Evolutionary conservation across 2,797 vertebrate genomes (phyloP).

Genomic region (Betta splendens): DNA sequence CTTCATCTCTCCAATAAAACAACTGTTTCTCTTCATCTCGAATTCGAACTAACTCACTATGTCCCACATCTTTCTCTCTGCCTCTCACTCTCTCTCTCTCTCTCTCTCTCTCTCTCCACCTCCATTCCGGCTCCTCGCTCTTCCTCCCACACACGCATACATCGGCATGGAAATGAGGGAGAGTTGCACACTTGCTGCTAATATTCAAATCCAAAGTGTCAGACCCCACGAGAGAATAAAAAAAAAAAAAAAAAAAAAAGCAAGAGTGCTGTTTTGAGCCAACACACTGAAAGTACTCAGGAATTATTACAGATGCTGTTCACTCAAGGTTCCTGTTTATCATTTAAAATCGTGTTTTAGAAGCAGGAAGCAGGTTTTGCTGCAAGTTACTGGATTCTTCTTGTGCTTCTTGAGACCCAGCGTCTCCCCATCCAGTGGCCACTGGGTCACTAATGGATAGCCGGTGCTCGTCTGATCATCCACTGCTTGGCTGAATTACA

Average conservation of each 20-base stretch:
- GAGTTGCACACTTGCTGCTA: constrained; percentile 52
- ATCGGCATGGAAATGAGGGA: constrained; percentile 70
- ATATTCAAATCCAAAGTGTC: constrained; percentile 68
- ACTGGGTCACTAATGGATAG: background rate
- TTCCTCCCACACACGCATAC: constrained; percentile 72
- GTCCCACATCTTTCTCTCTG: constrained; percentile 52
- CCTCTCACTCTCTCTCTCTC: too few species aligned
- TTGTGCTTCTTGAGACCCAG: background rate
- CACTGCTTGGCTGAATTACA: background rate
- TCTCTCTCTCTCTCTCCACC: constrained; percentile 38
- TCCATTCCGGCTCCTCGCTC: constrained; percentile 51
- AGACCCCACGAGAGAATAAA: constrained; percentile 33
- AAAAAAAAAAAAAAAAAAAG: constrained; percentile 23
- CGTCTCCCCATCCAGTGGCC: background rate
- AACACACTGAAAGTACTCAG: constrained; percentile 35
- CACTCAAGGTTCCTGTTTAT: constrained; percentile 23
- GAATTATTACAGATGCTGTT: constrained; percentile 25
- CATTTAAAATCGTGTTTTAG: constrained; percentile 18
- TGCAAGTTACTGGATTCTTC: background rate
- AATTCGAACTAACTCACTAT: constrained; percentile 53
- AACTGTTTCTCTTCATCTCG: constrained; percentile 40
- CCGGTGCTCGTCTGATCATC: background rate
- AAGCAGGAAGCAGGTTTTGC: background rate
- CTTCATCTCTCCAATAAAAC: constrained; percentile 10
- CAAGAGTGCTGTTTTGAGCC: constrained; percentile 29